Conservation (phyloP, 1,140 invertebrate species). For the Drosophila orosa region DNA sequence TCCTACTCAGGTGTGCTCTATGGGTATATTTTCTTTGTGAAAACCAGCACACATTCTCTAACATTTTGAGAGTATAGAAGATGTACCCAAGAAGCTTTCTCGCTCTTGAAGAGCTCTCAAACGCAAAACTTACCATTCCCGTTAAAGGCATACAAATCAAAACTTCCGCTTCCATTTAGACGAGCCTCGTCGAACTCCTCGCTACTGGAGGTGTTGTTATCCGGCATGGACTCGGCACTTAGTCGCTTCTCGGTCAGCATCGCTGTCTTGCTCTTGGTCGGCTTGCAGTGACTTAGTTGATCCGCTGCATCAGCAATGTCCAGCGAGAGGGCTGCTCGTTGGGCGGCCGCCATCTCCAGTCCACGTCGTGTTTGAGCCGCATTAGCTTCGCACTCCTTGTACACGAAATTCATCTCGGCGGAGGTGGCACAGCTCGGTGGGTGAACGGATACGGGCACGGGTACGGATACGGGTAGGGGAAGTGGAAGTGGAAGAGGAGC, state of each 20-base stretch:
- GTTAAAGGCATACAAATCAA: constrained; percentile 64
- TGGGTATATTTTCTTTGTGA: too few species aligned
- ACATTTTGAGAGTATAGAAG: too few species aligned
- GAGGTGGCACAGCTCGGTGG: constrained; percentile 23
- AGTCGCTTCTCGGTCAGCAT: constrained; percentile 72
- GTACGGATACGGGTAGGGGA: constrained; percentile 37
- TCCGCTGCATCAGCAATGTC: constrained; percentile 70
- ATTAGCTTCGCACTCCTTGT: constrained; percentile 65
- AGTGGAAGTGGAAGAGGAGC: constrained; percentile 38
- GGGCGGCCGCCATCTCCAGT: constrained; percentile 63
- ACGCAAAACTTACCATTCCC: constrained; percentile 84
- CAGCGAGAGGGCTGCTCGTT: constrained; percentile 62
- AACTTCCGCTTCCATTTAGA: constrained; percentile 60
- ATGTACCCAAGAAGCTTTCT: too few species aligned
- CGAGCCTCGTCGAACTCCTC: constrained; percentile 74
- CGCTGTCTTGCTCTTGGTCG: constrained; percentile 63
- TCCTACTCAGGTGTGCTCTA: too few species aligned
- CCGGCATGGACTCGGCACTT: constrained; percentile 74
- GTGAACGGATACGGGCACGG: constrained; percentile 43
- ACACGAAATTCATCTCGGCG: constrained; percentile 59
- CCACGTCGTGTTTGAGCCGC: constrained; percentile 57
- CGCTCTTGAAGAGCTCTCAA: neutral
- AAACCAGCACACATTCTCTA: too few species aligned
- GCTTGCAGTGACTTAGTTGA: constrained; percentile 49
- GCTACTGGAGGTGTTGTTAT: constrained; percentile 74